Evolutionary conservation across 64 coral and sea anemone species (phyloP).

Genomic region (Dendronephthya gigantea): DNA sequence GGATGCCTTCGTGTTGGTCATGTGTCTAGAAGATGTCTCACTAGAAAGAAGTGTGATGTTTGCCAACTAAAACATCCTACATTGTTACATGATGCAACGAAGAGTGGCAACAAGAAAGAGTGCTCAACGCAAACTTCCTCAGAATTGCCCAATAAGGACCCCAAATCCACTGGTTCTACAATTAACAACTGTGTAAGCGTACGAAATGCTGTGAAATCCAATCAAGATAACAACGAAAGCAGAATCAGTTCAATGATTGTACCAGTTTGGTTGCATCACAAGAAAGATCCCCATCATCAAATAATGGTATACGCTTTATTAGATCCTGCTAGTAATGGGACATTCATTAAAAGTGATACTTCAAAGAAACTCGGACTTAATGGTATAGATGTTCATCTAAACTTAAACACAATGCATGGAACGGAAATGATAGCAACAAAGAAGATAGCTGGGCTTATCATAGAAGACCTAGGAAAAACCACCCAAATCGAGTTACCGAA

Average conservation of each 20-base stretch:
- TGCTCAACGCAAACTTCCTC: neutral
- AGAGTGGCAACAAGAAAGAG: neutral
- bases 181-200: neutral
- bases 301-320: neutral
- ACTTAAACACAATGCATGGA: too few relatives aligned
- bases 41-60: neutral
- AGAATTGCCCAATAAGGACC: neutral
- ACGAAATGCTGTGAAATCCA: neutral
- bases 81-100: neutral
- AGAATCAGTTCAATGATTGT: neutral
- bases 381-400: too few relatives aligned
- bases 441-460: conserved; percentile 24
- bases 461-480: neutral
- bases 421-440: neutral
- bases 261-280: neutral
- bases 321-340: conserved; percentile 24
- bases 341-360: conserved; percentile 12
- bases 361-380: conserved; percentile 33
- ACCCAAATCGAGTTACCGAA: conserved; percentile 34
- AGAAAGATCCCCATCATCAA: neutral
- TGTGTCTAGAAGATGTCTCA: neutral
- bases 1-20: neutral
- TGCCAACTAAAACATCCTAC: neutral
- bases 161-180: neutral
- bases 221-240: neutral